Base-by-base conservation (phyloP, 2,888 invertebrate species). In the Apotomis capreana region DNA sequence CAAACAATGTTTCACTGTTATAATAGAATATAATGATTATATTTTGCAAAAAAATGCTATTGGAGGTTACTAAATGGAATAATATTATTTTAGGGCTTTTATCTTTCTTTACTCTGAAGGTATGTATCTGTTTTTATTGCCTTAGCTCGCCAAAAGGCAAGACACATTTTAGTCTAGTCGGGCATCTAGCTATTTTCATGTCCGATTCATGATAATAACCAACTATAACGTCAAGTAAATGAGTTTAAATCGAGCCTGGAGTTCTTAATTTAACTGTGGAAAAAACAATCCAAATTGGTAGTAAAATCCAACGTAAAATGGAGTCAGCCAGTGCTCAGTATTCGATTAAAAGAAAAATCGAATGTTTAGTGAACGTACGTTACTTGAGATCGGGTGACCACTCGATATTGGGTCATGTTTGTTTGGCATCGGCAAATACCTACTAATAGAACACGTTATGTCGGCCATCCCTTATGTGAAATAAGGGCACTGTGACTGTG, bases 321-420 rank as follows among this genome's bases (percentile, higher is more conserved):
- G n/a, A 57, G 10, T 4, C 57, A 36, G 36, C 57, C 36, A 55
- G 10, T 58, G n/a, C 12, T 3, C 12, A 37, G 12, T 37, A 6
- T 58, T 36, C 57, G 5, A 12, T 12, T n/a, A n/a, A 58, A 5
- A 36, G 37, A 58, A 58, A 37, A 36, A 57, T 12, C 36, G 55
- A 57, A 58, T 26, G 5, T 57, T 6, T 10, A 57, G 12, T 37
- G 3, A 9, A 36, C 10, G 57, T 37, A 12, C 37, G 3, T 49
- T 49, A 10, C 46, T 9, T 12, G 5, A 9, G 15, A 12, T 57
- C 57, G 57, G 36, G 58, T 58, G 44, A 44, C 44, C 44, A 44
- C 44, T 44, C 59, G 44, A 44, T 59, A 9, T 59, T 59, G 59
- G 59, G 59, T 59, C 59, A 9, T 59, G 44, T 44, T 59, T 59